A percentile compares a stretch with the other conserved stretches of the same genome.
Evolutionary conservation across 2,888 invertebrate species (phyloP).

Genomic region (Synergus gifuensis): DNA sequence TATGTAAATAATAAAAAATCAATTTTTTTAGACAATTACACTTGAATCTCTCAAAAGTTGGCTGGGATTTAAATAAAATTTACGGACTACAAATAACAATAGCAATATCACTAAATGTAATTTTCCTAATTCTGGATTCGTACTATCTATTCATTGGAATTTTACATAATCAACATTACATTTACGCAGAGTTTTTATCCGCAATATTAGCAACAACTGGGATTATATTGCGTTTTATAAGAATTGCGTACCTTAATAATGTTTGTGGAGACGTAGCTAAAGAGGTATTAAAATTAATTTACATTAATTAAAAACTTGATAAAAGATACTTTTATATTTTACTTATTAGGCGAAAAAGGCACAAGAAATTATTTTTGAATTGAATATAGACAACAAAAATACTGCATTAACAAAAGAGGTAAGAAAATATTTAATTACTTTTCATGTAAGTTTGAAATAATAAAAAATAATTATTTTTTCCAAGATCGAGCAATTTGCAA

Average conservation of each 20-base stretch:
- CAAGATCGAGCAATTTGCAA: constrained; percentile 1
- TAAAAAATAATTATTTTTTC: background rate
- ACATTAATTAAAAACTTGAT: background rate
- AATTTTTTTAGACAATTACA: background rate
- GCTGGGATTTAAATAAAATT: constrained; percentile 1
- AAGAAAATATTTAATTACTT: background rate
- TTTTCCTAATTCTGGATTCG: background rate
- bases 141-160: background rate
- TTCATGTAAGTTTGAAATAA: no score
- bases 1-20: background rate
- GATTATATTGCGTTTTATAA: background rate
- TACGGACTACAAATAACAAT: background rate
- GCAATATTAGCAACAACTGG: background rate
- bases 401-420: background rate
- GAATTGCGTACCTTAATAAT: background rate
- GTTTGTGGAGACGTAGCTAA: background rate
- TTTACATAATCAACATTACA: background rate
- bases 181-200: background rate
- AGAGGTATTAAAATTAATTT: background rate
- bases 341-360: background rate
- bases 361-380: background rate
- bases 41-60: background rate
- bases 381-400: background rate
- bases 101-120: background rate
- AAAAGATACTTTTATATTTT: background rate